These are phyloP conservation scores for Ctenopoma multispine DNA, from an alignment of 2,797 vertebrate species.

Conservation along the genomic window DNA sequence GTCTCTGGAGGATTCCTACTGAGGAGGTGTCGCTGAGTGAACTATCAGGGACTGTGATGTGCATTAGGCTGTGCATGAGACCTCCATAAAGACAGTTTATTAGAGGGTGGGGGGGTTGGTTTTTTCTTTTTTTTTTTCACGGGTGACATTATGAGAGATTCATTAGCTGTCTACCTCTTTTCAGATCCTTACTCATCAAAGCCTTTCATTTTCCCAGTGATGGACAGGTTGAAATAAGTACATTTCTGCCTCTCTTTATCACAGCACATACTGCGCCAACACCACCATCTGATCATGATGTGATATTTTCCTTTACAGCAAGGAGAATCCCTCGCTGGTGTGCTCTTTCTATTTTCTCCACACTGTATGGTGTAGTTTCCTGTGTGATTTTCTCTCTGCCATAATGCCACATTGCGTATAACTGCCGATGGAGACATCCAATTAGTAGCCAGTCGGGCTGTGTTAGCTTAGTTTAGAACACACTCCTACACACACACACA, in stretches of 20 bases:
- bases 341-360: conserved; percentile 26
- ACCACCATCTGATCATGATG: conserved; percentile 34
- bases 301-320: conserved; percentile 10
- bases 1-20: conserved; percentile 75
- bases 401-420: conserved; percentile 50
- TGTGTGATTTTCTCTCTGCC: conserved; percentile 49
- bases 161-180: conserved; percentile 56
- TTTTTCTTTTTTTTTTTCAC: not conserved
- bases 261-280: conserved; percentile 23
- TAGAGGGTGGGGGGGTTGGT: not conserved
- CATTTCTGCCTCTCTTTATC: conserved; percentile 40
- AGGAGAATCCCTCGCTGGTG: conserved; percentile 45
- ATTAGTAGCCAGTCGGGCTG: conserved; percentile 77
- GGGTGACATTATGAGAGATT: conserved; percentile 46
- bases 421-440: conserved; percentile 75
- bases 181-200: conserved; percentile 64
- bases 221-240: conserved; percentile 51
- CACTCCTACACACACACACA: conserved; percentile 54
- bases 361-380: conserved; percentile 13
- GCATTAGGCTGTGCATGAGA: conserved; percentile 61
- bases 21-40: conserved; percentile 72
- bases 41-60: conserved; percentile 74
- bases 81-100: conserved; percentile 50
- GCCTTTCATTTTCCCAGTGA: conserved; percentile 46
- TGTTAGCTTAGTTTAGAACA: conserved; percentile 77